Base-by-base conservation (phyloP, 2,888 invertebrate genomes). In the Drosophila parthenogenetica region DNA sequence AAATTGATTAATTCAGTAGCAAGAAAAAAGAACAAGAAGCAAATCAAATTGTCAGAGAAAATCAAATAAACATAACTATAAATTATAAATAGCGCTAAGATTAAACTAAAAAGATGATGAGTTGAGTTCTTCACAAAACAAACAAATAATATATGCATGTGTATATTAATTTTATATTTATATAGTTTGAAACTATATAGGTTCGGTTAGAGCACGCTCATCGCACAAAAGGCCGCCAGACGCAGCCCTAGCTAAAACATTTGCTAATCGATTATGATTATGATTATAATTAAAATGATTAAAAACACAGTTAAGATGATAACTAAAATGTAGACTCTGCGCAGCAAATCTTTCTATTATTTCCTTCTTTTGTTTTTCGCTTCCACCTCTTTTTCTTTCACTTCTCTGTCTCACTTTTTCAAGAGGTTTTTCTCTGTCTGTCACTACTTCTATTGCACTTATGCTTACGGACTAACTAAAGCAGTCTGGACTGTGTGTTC, bases 391-490 rank as follows among this genome's bases (percentile, higher is more conserved):
- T 22, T 22, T 5, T 22, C 22, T 22, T 22, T 5, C 22, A 22
- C 5, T 22, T 22, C 25, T 29, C 25, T 29, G 2, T 29, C 7
- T 29, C 29, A 22, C 19, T 39, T 53, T 16, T 46, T 35, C 22
- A 43, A 48, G 32, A 48, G 32, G 17, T 32, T 11, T 32, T 49
- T 19, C 49, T 76, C 43, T 2, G n/a, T 43, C 48, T 37, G 43
- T 17, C 57, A 50, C 35, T 48, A 60, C 35, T 42, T 62, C 42
- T 88, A 87, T 89, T 87, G 87, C 89, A 87, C 89, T 85, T 81
- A 82, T 70, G 69, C 63, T 74, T 79, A 82, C 77, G 77, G 77
- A 84, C 84, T 87, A 84, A 81, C 87, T 84, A 84, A 83, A 86
- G 87, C 84, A 84, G 87, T 87, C 87, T 84, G 81, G 87, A 75